phyloP scores from a whole-genome alignment of 2,888 invertebrate species.

The Nectonema munidae region DNA sequence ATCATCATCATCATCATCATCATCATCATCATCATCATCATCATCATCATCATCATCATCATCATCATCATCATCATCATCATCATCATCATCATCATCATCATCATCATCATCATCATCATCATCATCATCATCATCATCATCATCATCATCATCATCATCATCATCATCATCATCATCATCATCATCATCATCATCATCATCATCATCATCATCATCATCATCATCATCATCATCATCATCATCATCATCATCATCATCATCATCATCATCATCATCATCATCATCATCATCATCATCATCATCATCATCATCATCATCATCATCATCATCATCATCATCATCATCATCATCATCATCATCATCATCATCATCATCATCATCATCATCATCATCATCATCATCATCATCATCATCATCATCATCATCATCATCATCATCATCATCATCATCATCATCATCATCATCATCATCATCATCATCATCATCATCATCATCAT shows the following conservation, averaged over 20 bases:
- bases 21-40: not conserved
- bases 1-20: not conserved
- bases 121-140: not conserved
- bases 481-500: no score
- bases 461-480: no score
- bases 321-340: no score
- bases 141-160: not conserved
- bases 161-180: not conserved
- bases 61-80: not conserved
- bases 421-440: no score
- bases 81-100: not conserved
- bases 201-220: constrained; percentile 5
- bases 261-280: constrained; percentile 5
- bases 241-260: constrained; percentile 5
- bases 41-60: not conserved
- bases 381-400: no score
- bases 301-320: no score
- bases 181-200: not conserved
- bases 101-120: not conserved
- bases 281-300: no score
- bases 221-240: constrained; percentile 5
- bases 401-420: no score
- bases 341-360: no score
- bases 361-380: no score
- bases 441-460: no score